phyloP scores from a whole-genome alignment of 1,140 invertebrate species.

The Adoxophyes honmai region DNA sequence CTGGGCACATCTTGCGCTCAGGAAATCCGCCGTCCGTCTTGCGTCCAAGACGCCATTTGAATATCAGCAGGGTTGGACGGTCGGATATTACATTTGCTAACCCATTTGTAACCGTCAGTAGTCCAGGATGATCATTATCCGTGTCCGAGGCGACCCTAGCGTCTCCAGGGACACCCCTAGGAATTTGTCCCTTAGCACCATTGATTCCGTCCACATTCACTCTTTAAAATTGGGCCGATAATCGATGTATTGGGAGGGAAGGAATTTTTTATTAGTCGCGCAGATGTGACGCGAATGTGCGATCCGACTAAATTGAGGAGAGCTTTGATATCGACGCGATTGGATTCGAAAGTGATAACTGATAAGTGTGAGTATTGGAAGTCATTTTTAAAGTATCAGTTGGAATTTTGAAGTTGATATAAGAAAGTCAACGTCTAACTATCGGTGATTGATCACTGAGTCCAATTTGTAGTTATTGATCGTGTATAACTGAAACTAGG shows the following conservation, averaged over 20 bases:
- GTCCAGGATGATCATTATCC: conserved; percentile 66
- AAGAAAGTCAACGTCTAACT: no score
- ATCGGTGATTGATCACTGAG: no score
- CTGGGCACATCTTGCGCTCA: conserved; percentile 45
- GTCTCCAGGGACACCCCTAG: conserved; percentile 53
- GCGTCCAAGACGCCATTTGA: conserved; percentile 44
- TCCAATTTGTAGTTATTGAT: no score
- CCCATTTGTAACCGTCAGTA: conserved; percentile 70
- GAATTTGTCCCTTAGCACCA: conserved; percentile 45
- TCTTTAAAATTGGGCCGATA: conserved; percentile 51
- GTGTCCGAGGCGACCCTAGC: conserved; percentile 32
- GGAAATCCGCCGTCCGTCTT: conserved; percentile 26
- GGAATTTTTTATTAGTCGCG: conserved; percentile 34
- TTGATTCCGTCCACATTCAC: conserved; percentile 52
- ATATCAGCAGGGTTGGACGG: conserved; percentile 45
- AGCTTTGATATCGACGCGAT: conserved; percentile 21
- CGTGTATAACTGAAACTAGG: no score
- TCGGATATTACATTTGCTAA: conserved; percentile 74
- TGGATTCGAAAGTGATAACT: conserved; percentile 9
- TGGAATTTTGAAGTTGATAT: no score
- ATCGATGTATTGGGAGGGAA: conserved; percentile 47
- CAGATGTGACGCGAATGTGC: conserved; percentile 37
- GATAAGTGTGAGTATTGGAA: no score
- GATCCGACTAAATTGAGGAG: conserved; percentile 27
- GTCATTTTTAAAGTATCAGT: no score